Conservation (phyloP, 2,888 invertebrate species). For the Heterodera filipjevi region DNA sequence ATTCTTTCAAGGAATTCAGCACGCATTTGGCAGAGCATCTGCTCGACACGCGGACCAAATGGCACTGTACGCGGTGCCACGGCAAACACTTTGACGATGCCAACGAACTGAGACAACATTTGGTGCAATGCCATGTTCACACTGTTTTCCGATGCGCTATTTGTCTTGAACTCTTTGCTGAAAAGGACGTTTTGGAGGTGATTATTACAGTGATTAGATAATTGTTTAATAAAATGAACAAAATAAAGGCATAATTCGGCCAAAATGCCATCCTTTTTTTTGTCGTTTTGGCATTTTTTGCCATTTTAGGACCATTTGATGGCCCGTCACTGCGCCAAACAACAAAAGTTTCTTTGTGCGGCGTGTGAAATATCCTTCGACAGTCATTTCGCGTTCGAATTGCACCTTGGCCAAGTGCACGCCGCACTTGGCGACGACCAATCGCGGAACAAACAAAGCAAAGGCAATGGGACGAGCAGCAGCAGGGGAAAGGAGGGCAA, state of each 20-base stretch:
- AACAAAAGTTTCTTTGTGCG: slow-evolving; percentile 28
- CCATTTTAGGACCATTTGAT: slow-evolving; percentile 36
- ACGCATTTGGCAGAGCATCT: slow-evolving; percentile 38
- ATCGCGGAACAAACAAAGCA: background rate
- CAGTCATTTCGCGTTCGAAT: slow-evolving; percentile 19
- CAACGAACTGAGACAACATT: slow-evolving; percentile 34
- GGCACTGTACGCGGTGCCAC: slow-evolving; percentile 31
- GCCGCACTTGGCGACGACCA: background rate
- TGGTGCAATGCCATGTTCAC: slow-evolving; percentile 33
- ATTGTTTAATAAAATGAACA: background rate
- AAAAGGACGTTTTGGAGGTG: slow-evolving; percentile 29
- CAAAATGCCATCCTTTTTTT: too few relatives aligned
- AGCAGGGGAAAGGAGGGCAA: too few relatives aligned
- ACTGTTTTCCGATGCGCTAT: slow-evolving; percentile 38
- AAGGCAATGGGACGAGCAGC: background rate
- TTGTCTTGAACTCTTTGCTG: slow-evolving; percentile 38
- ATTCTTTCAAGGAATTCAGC: background rate
- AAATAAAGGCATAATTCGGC: background rate
- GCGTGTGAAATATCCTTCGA: slow-evolving; percentile 33
- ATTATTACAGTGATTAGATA: background rate
- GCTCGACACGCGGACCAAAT: slow-evolving; percentile 29
- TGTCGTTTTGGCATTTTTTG: too few relatives aligned
- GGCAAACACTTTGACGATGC: slow-evolving; percentile 27
- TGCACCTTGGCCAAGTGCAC: slow-evolving; percentile 37
- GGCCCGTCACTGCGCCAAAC: slow-evolving; percentile 17